Conservation (phyloP, 2,888 invertebrate species). For the Tiliacea citrago region DNA sequence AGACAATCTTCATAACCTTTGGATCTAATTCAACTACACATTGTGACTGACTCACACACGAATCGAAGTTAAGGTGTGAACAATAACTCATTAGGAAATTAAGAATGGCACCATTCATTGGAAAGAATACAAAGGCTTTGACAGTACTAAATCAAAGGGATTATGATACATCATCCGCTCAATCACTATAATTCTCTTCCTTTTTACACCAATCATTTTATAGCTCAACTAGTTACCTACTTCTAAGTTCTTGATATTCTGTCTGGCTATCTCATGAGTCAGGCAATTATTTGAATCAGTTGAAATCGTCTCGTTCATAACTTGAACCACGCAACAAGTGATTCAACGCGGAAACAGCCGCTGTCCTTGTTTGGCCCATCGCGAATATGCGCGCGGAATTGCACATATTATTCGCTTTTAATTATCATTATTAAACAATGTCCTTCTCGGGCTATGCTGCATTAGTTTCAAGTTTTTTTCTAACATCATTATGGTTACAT, state of each 20-base stretch:
- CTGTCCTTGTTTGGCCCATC: conserved; percentile 88
- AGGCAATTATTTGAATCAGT: conserved; percentile 37
- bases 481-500: conserved; percentile 50
- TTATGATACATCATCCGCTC: conserved; percentile 51
- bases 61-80: conserved; percentile 35
- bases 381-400: conserved; percentile 85
- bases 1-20: conserved; percentile 34
- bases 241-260: conserved; percentile 13
- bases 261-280: conserved; percentile 15
- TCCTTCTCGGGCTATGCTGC: conserved; percentile 74
- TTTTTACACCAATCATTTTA: conserved; percentile 15
- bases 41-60: conserved; percentile 34
- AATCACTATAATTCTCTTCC: conserved; percentile 12
- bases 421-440: conserved; percentile 86
- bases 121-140: conserved; percentile 45
- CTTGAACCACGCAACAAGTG: conserved; percentile 73
- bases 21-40: conserved; percentile 15
- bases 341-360: conserved; percentile 87
- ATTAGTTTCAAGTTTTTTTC: conserved; percentile 69
- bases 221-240: not conserved
- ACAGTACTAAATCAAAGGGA: conserved; percentile 37
- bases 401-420: conserved; percentile 82
- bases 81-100: conserved; percentile 55
- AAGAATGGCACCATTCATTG: conserved; percentile 44
- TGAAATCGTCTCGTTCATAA: conserved; percentile 54